phyloP scores from a whole-genome alignment of 2,113 vertebrate species.

The Hucho hucho region DNA sequence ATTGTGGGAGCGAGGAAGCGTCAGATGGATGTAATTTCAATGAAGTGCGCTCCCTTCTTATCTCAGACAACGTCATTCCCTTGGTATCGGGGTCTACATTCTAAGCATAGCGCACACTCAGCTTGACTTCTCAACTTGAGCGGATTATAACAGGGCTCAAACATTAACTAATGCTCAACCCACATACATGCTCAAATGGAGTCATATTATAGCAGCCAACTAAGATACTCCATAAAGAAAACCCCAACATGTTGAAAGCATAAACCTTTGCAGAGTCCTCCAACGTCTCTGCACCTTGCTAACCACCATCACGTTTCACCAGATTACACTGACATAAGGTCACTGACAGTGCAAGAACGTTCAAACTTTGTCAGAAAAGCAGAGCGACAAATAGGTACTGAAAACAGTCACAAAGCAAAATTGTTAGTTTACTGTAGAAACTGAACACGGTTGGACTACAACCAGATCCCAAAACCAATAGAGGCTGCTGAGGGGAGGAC shows the following conservation, averaged over 20 bases:
- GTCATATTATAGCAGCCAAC: not conserved
- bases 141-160: not conserved
- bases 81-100: constrained; percentile 1
- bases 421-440: not conserved
- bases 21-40: constrained; percentile 19
- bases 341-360: not conserved
- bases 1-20: not conserved
- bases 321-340: not conserved
- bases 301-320: too few relatives aligned
- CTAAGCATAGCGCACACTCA: not conserved
- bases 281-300: too few relatives aligned
- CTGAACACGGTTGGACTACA: not conserved
- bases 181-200: not conserved
- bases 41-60: constrained; percentile 19
- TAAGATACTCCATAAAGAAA: too few relatives aligned
- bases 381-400: too few relatives aligned
- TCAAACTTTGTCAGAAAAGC: too few relatives aligned
- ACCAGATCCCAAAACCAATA: not conserved
- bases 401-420: not conserved
- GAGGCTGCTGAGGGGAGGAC: too few relatives aligned
- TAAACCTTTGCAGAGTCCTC: too few relatives aligned
- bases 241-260: too few relatives aligned
- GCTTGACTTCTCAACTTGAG: not conserved
- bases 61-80: constrained; percentile 1
- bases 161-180: not conserved